phyloP scores from a whole-genome alignment of 2,888 invertebrate species.

The Lasioglossum leucozonium region DNA sequence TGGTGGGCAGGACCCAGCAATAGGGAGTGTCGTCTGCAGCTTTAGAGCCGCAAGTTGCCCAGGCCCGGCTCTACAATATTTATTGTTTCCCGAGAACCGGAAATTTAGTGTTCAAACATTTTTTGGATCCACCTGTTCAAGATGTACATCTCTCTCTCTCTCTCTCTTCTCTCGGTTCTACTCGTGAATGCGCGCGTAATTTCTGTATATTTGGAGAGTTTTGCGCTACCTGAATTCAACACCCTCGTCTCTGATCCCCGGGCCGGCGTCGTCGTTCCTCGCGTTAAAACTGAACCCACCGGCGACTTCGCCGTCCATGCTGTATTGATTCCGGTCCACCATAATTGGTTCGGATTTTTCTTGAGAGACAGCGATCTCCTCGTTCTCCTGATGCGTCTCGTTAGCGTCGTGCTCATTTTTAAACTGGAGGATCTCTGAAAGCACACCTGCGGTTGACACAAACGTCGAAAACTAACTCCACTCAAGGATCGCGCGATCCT shows the following conservation, averaged over 20 bases:
- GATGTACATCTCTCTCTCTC: background rate
- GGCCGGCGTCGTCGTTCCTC: slow-evolving; percentile 69
- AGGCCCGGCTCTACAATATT: background rate
- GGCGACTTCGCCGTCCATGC: slow-evolving; percentile 68
- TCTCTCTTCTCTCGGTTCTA: background rate
- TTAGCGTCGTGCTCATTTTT: slow-evolving; percentile 74
- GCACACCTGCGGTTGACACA: slow-evolving; percentile 9
- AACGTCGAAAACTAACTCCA: background rate
- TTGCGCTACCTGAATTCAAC: slow-evolving; percentile 77
- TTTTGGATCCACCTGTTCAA: background rate
- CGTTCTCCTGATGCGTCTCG: slow-evolving; percentile 62
- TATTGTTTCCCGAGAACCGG: background rate
- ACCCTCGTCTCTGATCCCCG: slow-evolving; percentile 76
- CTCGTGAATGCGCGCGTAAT: slow-evolving; percentile 4
- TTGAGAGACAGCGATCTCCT: slow-evolving; percentile 63
- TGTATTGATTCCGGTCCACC: slow-evolving; percentile 78
- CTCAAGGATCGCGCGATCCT: background rate
- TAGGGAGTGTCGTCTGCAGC: too few species aligned
- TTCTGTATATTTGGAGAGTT: slow-evolving; percentile 15
- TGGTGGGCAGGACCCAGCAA: too few species aligned
- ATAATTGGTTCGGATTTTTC: slow-evolving; percentile 74
- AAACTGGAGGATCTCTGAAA: slow-evolving; percentile 81
- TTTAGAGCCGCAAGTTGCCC: too few species aligned
- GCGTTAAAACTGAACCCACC: slow-evolving; percentile 66
- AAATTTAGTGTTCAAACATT: background rate